phyloP scores from a whole-genome alignment of 2,888 invertebrate species.

The Macropis europaea region DNA sequence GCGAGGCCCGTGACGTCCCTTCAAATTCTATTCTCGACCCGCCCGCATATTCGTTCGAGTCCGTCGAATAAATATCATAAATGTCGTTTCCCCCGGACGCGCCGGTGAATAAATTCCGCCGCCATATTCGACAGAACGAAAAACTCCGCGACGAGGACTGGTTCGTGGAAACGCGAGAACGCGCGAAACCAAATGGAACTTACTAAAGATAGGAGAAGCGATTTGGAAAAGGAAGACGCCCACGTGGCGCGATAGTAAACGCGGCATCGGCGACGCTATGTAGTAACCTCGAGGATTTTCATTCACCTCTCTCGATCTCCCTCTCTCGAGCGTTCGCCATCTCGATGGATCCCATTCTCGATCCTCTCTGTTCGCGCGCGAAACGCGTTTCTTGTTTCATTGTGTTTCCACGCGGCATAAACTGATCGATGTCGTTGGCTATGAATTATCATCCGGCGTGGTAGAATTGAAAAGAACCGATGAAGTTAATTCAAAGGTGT shows the following conservation, averaged over 20 bases:
- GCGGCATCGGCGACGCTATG: not conserved
- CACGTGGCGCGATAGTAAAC: constrained; percentile 49
- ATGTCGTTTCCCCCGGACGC: constrained; percentile 25
- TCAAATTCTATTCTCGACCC: constrained; percentile 23
- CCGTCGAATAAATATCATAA: constrained; percentile 44
- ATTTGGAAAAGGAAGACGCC: constrained; percentile 50
- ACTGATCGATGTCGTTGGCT: no score
- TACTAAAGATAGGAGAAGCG: constrained; percentile 49
- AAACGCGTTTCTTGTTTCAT: no score
- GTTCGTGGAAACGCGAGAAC: constrained; percentile 14
- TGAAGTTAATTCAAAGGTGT: no score
- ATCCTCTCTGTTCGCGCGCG: no score
- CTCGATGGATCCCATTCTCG: not conserved
- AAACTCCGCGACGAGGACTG: constrained; percentile 1
- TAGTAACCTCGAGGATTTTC: constrained; percentile 31
- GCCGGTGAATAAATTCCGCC: constrained; percentile 35
- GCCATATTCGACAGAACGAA: constrained; percentile 10
- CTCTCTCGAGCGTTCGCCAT: not conserved
- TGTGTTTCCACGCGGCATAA: no score
- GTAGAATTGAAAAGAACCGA: no score
- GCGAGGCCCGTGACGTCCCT: not conserved
- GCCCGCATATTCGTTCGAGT: constrained; percentile 29
- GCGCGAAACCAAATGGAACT: constrained; percentile 44
- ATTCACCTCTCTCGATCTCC: constrained; percentile 19
- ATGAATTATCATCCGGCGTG: no score